Conservation (phyloP, 2,888 invertebrate species). For the Tribolium freemani region DNA sequence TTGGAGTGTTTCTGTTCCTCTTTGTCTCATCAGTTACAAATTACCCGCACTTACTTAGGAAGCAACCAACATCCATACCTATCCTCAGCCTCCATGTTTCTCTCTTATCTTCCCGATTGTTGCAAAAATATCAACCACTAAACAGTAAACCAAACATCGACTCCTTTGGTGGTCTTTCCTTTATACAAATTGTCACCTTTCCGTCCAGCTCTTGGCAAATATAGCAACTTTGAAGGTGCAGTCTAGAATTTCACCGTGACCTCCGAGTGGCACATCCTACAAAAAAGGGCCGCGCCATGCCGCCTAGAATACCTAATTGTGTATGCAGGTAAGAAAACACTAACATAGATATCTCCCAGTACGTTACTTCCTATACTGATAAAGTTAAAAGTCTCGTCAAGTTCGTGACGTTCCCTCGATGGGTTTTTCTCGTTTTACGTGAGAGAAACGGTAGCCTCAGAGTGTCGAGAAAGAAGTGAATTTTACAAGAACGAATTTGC, state of each 20-base stretch:
- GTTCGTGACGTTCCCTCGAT: background rate
- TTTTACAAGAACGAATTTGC: constrained; percentile 35
- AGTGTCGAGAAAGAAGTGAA: background rate
- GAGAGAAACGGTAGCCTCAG: constrained; percentile 23
- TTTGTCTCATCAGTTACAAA: constrained; percentile 20
- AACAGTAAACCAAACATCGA: constrained; percentile 16
- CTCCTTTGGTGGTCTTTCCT: constrained; percentile 12
- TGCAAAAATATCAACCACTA: constrained; percentile 9
- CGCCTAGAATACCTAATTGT: constrained; percentile 27
- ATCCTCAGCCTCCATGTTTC: constrained; percentile 2
- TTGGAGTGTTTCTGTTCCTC: background rate
- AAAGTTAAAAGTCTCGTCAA: constrained; percentile 25
- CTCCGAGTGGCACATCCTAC: constrained; percentile 31
- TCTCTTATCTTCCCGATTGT: constrained; percentile 6
- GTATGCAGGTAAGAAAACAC: constrained; percentile 52
- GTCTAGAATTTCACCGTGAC: constrained; percentile 25
- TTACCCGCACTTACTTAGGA: constrained; percentile 6
- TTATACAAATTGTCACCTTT: constrained; percentile 5
- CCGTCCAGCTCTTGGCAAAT: background rate
- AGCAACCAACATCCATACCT: constrained; percentile 14
- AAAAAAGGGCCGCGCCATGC: constrained; percentile 17
- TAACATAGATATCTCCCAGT: constrained; percentile 56
- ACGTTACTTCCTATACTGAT: constrained; percentile 57
- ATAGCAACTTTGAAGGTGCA: constrained; percentile 7
- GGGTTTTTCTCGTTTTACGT: background rate